Evolutionary conservation across 2,888 invertebrate species (phyloP), one percentile per base, ranked within the genome.

Genomic region (Ceraclea dissimilis): DNA sequence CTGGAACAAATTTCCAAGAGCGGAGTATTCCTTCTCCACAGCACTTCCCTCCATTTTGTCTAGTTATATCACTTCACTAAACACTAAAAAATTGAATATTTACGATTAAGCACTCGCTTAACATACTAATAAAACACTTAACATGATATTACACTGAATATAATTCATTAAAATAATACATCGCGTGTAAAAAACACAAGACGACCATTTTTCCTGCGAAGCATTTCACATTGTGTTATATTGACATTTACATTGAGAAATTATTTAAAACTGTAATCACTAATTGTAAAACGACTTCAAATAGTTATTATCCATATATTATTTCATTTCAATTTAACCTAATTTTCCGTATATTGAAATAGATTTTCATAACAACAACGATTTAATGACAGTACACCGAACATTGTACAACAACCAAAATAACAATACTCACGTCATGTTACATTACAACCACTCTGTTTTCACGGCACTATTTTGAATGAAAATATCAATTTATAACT

Each of bases 1-100:
- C 75, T 95, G 93, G 73, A 96, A 96, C 65, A 96, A 82, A 70
- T 90, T 91, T 74, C 95, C 95, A 69, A 95, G 79, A 65, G 91
- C 92, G 71, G 90, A 89, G 71, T 88, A 89, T 78, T 93, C 93
- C 73, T 89, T 83, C 71, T 89, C 89, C 67, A 83, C 78, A 52
- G 74, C 73, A 69, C 79, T 82, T 68, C 81, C 82, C 78, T 86
- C 86, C 87, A 87, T 87, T 72, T 75, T 78, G 51, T 44, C 43
- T 55, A 46, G 50, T 22, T 46, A 21, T 44, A 51, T 53, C 51
- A 52, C 49, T 26, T 44, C 43, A 52, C 56, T 39, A 8, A 39
- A 39, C 39, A 39, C 39, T 39, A 39, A 39, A 16, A 8, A 2
- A 39, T 39, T 13, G 8, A 39, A 39, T 8, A 39, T 39, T 13